Conservation (phyloP, 2,888 invertebrate genomes). For the Blastobasis lacticolella region DNA sequence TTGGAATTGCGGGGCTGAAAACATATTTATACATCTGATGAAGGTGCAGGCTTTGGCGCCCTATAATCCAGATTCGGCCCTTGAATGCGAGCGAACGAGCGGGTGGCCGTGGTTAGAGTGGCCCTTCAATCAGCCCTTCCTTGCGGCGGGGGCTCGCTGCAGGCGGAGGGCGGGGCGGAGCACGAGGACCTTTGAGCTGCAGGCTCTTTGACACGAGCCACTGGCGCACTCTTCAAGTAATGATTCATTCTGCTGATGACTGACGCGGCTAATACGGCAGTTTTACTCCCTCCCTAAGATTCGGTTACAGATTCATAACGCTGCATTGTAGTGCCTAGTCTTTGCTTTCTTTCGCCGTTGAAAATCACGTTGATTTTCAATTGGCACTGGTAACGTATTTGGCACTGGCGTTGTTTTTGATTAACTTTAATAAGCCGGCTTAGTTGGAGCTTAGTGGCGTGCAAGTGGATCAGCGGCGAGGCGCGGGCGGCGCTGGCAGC, state of each 20-base stretch:
- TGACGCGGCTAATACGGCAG: slow-evolving; percentile 68
- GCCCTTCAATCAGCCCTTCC: slow-evolving; percentile 72
- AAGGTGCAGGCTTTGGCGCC: slow-evolving; percentile 70
- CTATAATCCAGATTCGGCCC: slow-evolving; percentile 71
- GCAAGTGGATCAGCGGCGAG: slow-evolving; percentile 23
- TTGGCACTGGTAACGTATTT: slow-evolving; percentile 5
- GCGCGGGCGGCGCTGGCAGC: slow-evolving; percentile 14
- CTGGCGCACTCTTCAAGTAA: slow-evolving; percentile 73
- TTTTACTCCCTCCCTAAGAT: slow-evolving; percentile 45
- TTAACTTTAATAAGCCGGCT: slow-evolving; percentile 29
- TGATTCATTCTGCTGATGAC: slow-evolving; percentile 73
- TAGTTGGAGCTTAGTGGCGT: slow-evolving; percentile 27
- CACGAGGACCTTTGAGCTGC: slow-evolving; percentile 69
- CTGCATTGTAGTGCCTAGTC: slow-evolving; percentile 29
- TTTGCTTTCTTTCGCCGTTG: slow-evolving; percentile 21
- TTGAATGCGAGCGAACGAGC: slow-evolving; percentile 71
- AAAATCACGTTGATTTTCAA: slow-evolving; percentile 12
- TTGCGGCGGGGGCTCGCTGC: slow-evolving; percentile 41
- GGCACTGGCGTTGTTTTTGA: slow-evolving; percentile 14
- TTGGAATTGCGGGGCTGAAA: slow-evolving; percentile 54
- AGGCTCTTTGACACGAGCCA: slow-evolving; percentile 72
- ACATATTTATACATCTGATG: slow-evolving; percentile 68
- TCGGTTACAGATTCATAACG: slow-evolving; percentile 53
- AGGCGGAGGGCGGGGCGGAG: slow-evolving; percentile 24
- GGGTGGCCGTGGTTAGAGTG: slow-evolving; percentile 70